These are phyloP conservation scores for Cetoscarus ocellatus DNA, from an alignment of 2,797 vertebrate genomes.

Conservation along the genomic window DNA sequence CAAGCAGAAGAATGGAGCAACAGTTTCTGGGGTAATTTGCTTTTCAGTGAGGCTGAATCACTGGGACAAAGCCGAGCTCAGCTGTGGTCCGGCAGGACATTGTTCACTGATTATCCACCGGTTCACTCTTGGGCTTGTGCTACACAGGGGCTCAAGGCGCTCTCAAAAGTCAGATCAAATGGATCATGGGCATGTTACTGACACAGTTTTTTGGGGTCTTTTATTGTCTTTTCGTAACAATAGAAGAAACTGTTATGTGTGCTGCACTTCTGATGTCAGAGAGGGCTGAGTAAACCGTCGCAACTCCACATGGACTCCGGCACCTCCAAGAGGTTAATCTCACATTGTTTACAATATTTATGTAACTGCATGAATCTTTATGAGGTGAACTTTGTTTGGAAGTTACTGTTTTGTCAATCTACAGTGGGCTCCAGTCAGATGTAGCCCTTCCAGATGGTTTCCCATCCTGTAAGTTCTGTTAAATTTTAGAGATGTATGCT, in stretches of 20 bases:
- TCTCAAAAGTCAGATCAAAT: conserved; percentile 1
- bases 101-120: conserved; percentile 51
- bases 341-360: too few relatives aligned
- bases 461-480: too few relatives aligned
- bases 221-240: not conserved
- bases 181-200: conserved; percentile 10
- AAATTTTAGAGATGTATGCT: too few relatives aligned
- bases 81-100: conserved; percentile 27
- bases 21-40: conserved; percentile 60
- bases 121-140: conserved; percentile 11
- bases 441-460: too few relatives aligned
- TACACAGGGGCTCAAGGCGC: not conserved
- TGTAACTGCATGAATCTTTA: too few relatives aligned
- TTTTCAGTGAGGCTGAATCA: conserved; percentile 55
- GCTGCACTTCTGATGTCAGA: not conserved
- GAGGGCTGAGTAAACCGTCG: too few relatives aligned
- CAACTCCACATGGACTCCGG: too few relatives aligned
- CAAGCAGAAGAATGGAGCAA: conserved; percentile 40
- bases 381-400: too few relatives aligned
- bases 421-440: too few relatives aligned
- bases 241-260: not conserved
- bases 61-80: conserved; percentile 43
- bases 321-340: too few relatives aligned
- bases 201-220: conserved; percentile 1
- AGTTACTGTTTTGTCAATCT: too few relatives aligned